Conservation (phyloP, 2,113 vertebrate species). For the Cyphomyrus plagiostoma region DNA sequence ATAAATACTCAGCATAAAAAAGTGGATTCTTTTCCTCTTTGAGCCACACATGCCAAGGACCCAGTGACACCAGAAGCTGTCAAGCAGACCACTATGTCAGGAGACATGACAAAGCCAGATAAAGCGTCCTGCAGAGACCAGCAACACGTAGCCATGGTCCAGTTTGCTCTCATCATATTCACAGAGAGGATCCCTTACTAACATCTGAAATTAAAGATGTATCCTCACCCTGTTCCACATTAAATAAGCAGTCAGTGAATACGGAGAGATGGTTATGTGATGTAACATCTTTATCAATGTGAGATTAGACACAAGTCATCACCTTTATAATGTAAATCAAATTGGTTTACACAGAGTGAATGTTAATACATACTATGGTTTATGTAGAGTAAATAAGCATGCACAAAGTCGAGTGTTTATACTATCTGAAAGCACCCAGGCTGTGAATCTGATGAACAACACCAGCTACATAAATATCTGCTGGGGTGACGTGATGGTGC, state of each 20-base stretch:
- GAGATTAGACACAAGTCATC: background rate
- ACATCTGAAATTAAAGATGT: too few relatives aligned
- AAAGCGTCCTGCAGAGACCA: background rate
- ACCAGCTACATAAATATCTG: background rate
- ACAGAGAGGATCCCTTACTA: background rate
- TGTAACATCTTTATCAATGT: background rate
- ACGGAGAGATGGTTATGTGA: background rate
- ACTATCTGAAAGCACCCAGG: background rate
- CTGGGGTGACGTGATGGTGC: background rate
- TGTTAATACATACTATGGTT: background rate
- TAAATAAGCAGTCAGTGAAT: background rate
- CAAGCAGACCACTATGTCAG: background rate
- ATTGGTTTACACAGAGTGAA: background rate
- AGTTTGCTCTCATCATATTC: background rate
- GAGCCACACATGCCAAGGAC: background rate
- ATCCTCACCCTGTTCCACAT: background rate
- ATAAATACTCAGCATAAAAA: background rate
- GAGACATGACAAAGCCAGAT: background rate
- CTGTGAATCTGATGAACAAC: background rate
- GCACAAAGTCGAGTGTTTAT: background rate
- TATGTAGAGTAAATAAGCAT: background rate
- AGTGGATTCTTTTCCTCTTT: background rate
- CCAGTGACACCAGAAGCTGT: background rate
- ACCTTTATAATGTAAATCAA: background rate
- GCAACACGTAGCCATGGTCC: background rate